A percentile compares a stretch with the other conserved stretches of the same genome.
Evolutionary conservation across 2,888 invertebrate species (phyloP).

Genomic region (Ceriagrion tenellum): DNA sequence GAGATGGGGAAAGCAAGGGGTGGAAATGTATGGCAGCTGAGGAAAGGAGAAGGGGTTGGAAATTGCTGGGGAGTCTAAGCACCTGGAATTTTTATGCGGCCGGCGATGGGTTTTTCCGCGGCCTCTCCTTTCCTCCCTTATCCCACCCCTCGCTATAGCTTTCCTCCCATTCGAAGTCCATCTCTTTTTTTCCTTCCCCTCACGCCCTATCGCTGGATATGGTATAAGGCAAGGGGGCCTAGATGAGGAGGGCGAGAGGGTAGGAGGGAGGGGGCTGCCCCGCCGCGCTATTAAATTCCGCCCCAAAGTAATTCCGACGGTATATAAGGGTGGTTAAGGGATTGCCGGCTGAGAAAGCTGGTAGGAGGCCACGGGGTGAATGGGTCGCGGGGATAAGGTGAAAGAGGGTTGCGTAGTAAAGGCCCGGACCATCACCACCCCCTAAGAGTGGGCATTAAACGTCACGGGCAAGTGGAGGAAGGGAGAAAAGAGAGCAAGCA

Average conservation of each 20-base stretch:
- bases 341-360: background rate
- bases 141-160: background rate
- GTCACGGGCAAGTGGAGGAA: background rate
- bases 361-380: background rate
- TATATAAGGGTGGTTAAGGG: constrained; percentile 37
- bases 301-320: constrained; percentile 50
- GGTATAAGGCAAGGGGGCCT: background rate
- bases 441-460: background rate
- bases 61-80: constrained; percentile 30
- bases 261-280: no score
- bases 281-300: constrained; percentile 57
- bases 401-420: background rate
- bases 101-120: constrained; percentile 28
- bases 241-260: background rate
- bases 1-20: background rate
- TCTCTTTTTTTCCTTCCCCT: background rate
- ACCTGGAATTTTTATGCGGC: constrained; percentile 57
- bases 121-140: background rate
- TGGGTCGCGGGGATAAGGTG: background rate
- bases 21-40: background rate
- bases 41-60: background rate
- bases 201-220: background rate
- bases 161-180: background rate
- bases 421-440: background rate
- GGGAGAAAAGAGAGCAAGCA: background rate